Conservation (phyloP, 2,888 invertebrate genomes). For the Elegia similella region DNA sequence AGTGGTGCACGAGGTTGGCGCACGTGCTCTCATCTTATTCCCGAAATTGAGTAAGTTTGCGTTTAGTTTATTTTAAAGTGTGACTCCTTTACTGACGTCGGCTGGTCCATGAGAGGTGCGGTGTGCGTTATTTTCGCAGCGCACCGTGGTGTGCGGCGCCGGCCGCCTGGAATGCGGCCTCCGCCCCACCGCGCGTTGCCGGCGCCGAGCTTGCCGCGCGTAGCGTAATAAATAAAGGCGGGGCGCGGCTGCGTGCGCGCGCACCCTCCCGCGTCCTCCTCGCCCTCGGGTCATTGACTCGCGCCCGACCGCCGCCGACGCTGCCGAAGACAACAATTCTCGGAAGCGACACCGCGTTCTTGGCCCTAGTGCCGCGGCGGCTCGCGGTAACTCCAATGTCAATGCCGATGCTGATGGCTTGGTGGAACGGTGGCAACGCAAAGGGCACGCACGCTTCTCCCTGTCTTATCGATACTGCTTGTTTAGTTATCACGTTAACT, state of each 20-base stretch:
- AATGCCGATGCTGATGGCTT: constrained; percentile 68
- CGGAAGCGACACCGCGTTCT: constrained; percentile 58
- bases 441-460: not conserved
- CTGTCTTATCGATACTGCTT: constrained; percentile 15
- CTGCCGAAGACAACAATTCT: constrained; percentile 65
- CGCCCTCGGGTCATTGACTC: constrained; percentile 77
- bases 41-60: constrained; percentile 66
- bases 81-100: constrained; percentile 58
- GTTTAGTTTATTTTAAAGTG: constrained; percentile 72
- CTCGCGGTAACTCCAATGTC: constrained; percentile 62
- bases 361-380: constrained; percentile 48
- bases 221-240: constrained; percentile 81
- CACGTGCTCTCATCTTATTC: constrained; percentile 62
- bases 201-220: constrained; percentile 69
- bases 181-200: constrained; percentile 70
- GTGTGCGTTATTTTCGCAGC: constrained; percentile 73
- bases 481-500: constrained; percentile 40
- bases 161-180: constrained; percentile 72
- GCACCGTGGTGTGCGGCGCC: constrained; percentile 51
- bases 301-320: constrained; percentile 50
- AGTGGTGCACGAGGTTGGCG: constrained; percentile 57
- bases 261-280: constrained; percentile 76
- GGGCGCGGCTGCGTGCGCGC: constrained; percentile 80
- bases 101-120: constrained; percentile 43
- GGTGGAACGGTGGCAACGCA: constrained; percentile 30